Percentiles rank a stretch among this genome's conserved stretches.
These are phyloP conservation scores for Luperina nickerlii DNA, from an alignment of 2,888 invertebrate species.

Conservation along the genomic window DNA sequence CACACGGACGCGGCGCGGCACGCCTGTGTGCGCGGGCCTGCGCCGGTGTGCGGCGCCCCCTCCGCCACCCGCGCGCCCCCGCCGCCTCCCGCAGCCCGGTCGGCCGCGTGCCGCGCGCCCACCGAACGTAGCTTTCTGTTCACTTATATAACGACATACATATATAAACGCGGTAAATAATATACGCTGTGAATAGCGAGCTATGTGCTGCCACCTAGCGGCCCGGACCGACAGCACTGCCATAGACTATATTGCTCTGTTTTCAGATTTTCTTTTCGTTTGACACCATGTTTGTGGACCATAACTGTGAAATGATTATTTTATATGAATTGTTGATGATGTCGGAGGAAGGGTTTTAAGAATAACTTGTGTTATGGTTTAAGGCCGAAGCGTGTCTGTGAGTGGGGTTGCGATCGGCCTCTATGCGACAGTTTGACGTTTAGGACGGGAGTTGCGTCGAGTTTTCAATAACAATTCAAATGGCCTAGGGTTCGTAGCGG, in stretches of 20 bases:
- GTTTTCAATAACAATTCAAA: conserved; percentile 64
- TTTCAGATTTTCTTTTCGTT: conserved; percentile 82
- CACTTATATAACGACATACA: conserved; percentile 89
- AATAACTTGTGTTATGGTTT: conserved; percentile 22
- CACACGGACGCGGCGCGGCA: conserved; percentile 79
- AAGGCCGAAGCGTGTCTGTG: conserved; percentile 23
- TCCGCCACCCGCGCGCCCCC: conserved; percentile 57
- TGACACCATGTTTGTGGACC: conserved; percentile 76
- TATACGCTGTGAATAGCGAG: conserved; percentile 88
- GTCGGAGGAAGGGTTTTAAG: conserved; percentile 27
- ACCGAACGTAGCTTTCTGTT: conserved; percentile 89
- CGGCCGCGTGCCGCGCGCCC: conserved; percentile 65
- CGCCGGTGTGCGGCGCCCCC: conserved; percentile 30
- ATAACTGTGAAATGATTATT: conserved; percentile 68
- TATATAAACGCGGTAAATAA: conserved; percentile 88
- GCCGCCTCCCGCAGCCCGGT: conserved; percentile 61
- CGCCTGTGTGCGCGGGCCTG: conserved; percentile 65
- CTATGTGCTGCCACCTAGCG: conserved; percentile 90
- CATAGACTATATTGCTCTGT: conserved; percentile 79
- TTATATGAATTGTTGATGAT: conserved; percentile 60
- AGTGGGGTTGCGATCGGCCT: conserved; percentile 15
- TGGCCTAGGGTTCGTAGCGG: conserved; percentile 69
- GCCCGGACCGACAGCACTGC: conserved; percentile 77
- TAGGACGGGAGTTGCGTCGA: conserved; percentile 46
- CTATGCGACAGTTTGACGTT: conserved; percentile 55